Evolutionary conservation across 2,113 vertebrate species (phyloP).

Genomic region (Leptocoma aspasia): DNA sequence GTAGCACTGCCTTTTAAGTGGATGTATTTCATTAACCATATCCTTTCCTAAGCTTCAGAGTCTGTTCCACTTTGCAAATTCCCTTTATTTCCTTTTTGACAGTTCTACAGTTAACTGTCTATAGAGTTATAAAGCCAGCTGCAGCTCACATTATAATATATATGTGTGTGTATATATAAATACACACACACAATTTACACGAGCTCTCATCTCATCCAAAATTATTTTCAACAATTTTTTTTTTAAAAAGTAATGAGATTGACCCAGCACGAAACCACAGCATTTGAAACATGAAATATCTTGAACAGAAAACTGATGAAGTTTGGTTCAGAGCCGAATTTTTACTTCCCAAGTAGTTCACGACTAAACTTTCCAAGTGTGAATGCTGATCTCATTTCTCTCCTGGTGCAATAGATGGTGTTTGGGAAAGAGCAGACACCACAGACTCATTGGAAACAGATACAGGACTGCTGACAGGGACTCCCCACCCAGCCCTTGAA

Average conservation of each 20-base stretch:
- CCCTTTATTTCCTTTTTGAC: background rate
- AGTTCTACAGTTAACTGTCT: background rate
- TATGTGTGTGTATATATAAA: background rate
- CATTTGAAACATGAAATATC: background rate
- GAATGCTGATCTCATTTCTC: background rate
- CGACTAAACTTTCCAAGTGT: background rate
- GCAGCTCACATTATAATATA: background rate
- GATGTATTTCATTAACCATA: background rate
- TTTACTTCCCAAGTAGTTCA: background rate
- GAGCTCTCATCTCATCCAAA: background rate
- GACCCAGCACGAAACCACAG: background rate
- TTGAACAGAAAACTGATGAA: background rate
- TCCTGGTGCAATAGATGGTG: background rate
- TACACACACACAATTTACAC: background rate
- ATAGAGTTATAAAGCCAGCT: background rate
- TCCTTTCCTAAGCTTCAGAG: background rate
- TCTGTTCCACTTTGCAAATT: background rate
- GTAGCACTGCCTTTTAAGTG: background rate
- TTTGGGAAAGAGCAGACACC: background rate
- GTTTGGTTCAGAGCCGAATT: background rate
- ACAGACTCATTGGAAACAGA: background rate
- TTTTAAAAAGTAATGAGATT: background rate
- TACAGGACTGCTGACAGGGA: background rate
- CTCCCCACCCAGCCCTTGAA: background rate
- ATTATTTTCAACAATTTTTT: background rate